Evolutionary conservation across 2,113 vertebrate genomes (phyloP).

Genomic region (Lampris megalopsis): DNA sequence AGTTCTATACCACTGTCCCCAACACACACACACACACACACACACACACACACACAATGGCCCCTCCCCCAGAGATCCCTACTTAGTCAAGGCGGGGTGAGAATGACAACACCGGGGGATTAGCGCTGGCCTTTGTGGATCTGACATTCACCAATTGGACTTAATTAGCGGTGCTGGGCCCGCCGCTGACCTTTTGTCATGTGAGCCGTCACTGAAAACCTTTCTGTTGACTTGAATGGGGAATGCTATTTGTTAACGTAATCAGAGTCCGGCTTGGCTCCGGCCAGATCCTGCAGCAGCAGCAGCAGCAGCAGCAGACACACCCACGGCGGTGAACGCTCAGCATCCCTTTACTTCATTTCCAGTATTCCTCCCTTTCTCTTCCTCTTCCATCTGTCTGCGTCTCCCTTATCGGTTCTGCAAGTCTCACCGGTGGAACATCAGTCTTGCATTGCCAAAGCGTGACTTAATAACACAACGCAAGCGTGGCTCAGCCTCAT

Average conservation of each 20-base stretch:
- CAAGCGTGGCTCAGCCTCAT: conserved; percentile 14
- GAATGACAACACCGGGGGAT: conserved; percentile 74
- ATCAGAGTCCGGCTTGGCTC: conserved; percentile 62
- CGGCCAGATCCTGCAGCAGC: conserved; percentile 5
- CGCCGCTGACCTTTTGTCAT: conserved; percentile 83
- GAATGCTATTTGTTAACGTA: conserved; percentile 82
- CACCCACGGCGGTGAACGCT: no score
- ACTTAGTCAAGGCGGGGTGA: conserved; percentile 60
- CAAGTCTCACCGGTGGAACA: no score
- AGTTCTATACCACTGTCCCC: no score
- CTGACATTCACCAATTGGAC: conserved; percentile 87
- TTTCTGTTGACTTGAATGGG: conserved; percentile 82
- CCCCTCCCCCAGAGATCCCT: conserved; percentile 30
- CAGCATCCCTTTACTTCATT: no score
- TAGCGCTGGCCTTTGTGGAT: conserved; percentile 85
- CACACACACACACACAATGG: conserved; percentile 11
- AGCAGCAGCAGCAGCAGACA: background rate
- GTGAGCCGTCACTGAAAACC: conserved; percentile 83
- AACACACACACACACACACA: conserved; percentile 23
- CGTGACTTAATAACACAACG: no score
- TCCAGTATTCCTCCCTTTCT: no score
- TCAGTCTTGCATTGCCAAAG: no score
- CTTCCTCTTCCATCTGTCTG: no score
- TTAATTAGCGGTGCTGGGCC: conserved; percentile 85
- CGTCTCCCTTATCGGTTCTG: no score